phyloP scores from a whole-genome alignment of 2,888 invertebrate species.

The Entomobrya multifasciata region DNA sequence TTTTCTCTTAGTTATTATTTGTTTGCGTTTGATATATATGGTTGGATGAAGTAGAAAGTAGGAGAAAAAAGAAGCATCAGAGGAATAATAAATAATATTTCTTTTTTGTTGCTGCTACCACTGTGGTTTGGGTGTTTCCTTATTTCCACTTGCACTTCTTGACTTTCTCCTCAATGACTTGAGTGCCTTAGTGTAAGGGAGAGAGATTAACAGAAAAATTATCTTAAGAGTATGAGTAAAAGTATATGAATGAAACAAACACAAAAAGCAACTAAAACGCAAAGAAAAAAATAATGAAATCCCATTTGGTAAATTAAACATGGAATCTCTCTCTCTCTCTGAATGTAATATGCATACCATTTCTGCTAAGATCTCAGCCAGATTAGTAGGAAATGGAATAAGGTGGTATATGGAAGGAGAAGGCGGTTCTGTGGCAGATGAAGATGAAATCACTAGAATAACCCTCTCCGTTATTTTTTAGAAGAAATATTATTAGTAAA shows the following conservation, averaged over 20 bases:
- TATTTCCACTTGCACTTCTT: constrained; percentile 34
- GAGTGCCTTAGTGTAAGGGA: not conserved
- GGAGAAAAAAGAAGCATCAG: constrained; percentile 57
- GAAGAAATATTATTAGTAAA: constrained; percentile 34
- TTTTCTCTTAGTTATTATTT: constrained; percentile 69
- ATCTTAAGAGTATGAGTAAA: too few species aligned
- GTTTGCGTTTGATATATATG: constrained; percentile 76
- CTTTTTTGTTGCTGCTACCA: not conserved
- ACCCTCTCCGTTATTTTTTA: not conserved
- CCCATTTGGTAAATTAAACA: constrained; percentile 78
- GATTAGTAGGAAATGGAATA: constrained; percentile 39
- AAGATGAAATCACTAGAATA: constrained; percentile 17
- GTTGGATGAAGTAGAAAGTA: constrained; percentile 64
- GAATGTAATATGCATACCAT: constrained; percentile 46
- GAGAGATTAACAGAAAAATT: not conserved
- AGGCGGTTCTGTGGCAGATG: not conserved
- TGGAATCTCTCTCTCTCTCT: not conserved
- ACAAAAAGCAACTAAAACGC: constrained; percentile 27
- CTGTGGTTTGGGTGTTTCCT: not conserved
- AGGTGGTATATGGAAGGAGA: constrained; percentile 9
- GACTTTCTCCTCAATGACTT: constrained; percentile 38
- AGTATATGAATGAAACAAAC: not conserved
- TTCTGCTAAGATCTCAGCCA: not conserved
- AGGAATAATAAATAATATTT: constrained; percentile 66
- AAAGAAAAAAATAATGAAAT: constrained; percentile 69